Evolutionary conservation across 2,113 vertebrate genomes (phyloP).

Genomic region (Peromyscus maniculatus): DNA sequence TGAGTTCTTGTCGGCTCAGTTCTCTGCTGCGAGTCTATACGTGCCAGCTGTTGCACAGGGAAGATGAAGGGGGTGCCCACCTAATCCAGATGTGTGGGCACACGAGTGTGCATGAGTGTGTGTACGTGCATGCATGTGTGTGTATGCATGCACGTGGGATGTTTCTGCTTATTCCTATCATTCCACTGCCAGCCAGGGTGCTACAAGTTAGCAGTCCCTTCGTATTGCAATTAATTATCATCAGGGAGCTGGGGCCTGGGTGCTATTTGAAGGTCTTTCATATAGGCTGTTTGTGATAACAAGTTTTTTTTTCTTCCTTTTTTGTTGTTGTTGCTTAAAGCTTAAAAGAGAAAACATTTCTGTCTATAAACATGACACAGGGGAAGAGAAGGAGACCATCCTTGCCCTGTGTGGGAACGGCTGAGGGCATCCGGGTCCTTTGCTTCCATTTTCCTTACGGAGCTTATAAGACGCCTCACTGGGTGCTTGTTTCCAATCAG

Average conservation of each 20-base stretch:
- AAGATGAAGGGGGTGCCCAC: too few species aligned
- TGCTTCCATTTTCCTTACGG: background rate
- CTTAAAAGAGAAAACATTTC: background rate
- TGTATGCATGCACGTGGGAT: background rate
- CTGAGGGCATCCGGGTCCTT: background rate
- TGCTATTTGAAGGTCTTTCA: background rate
- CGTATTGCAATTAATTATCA: background rate
- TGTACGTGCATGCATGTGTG: background rate
- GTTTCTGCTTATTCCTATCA: background rate
- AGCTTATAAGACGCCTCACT: accelerated
- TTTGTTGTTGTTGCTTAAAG: background rate
- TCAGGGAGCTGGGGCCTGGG: accelerated
- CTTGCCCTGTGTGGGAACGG: background rate
- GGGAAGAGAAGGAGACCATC: background rate
- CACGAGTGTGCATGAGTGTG: background rate
- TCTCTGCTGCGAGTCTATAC: background rate
- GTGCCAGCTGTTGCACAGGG: background rate
- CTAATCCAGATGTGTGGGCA: background rate
- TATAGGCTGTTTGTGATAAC: accelerated
- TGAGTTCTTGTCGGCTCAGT: background rate
- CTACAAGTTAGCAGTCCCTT: background rate
- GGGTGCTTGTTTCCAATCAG: background rate
- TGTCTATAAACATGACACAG: constrained; percentile 1
- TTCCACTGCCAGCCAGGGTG: background rate
- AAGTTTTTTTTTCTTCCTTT: background rate